Conservation (phyloP, 2,113 vertebrate genomes). For the Ictalurus furcatus region DNA sequence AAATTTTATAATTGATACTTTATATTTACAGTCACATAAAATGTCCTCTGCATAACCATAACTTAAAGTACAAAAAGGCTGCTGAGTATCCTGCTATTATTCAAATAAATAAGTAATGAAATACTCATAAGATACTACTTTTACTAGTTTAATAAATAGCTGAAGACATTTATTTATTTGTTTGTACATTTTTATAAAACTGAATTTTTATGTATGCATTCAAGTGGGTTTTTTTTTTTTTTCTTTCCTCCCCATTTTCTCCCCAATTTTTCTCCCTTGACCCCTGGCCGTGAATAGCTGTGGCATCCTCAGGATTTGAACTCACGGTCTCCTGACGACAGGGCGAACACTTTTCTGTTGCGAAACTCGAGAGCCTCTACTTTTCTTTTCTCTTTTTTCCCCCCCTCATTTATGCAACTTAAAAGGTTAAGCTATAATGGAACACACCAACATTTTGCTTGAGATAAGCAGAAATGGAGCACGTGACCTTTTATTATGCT, state of each 20-base stretch:
- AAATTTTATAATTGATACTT: not conserved
- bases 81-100: not conserved
- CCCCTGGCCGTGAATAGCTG: not conserved
- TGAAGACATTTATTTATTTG: not conserved
- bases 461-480: not conserved
- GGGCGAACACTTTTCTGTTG: not conserved
- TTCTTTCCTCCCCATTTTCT: not conserved
- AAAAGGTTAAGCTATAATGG: not conserved
- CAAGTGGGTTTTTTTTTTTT: not conserved
- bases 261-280: not conserved
- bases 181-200: not conserved
- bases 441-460: not conserved
- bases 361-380: not conserved
- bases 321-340: not conserved
- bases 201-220: not conserved
- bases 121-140: not conserved
- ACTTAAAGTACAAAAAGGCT: not conserved
- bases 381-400: not conserved
- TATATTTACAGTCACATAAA: not conserved
- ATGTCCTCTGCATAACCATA: not conserved
- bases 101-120: not conserved
- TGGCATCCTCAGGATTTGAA: not conserved
- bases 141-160: not conserved
- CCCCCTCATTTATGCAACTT: not conserved
- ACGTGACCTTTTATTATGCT: not conserved